phyloP scores from a whole-genome alignment of 2,888 invertebrate species.

The Yponomeuta evonymella region DNA sequence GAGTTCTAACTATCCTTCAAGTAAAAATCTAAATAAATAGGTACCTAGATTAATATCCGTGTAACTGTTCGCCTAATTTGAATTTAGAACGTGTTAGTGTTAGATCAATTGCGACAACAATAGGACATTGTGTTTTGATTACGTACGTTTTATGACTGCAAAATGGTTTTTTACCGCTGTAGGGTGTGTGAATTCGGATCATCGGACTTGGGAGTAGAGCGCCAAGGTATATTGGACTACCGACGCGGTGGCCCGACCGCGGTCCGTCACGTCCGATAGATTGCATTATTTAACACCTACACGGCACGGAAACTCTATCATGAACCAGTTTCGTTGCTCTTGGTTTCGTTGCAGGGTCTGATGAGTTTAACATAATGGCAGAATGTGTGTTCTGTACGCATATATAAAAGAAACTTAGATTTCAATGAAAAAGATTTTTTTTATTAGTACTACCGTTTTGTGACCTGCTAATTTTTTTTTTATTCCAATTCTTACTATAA shows the following conservation, averaged over 20 bases:
- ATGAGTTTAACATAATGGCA: not conserved
- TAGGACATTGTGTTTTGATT: slow-evolving; percentile 31
- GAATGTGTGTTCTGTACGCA: too few species aligned
- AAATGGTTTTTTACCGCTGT: slow-evolving; percentile 7
- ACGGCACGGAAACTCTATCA: slow-evolving; percentile 25
- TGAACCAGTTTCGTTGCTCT: not conserved
- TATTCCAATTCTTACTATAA: too few species aligned
- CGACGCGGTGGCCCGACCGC: slow-evolving; percentile 22
- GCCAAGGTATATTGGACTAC: slow-evolving; percentile 21
- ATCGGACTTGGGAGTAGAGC: slow-evolving; percentile 20
- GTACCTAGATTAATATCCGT: not conserved
- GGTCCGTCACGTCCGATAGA: slow-evolving; percentile 9
- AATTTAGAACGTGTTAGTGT: slow-evolving; percentile 17
- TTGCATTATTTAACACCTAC: slow-evolving; percentile 19
- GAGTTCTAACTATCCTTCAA: too few species aligned
- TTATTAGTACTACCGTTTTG: too few species aligned
- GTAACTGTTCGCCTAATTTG: slow-evolving; percentile 37
- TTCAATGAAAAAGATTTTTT: too few species aligned
- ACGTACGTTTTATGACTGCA: slow-evolving; percentile 26
- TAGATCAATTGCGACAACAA: slow-evolving; percentile 25
- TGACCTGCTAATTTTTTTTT: too few species aligned
- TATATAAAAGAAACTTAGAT: too few species aligned
- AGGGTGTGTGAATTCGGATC: slow-evolving; percentile 6
- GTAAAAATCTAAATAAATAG: too few species aligned
- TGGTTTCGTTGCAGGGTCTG: not conserved